These are phyloP conservation scores for Astropecten irregularis DNA, from an alignment of 53 echinoderm and acorn worm species.

Conservation along the genomic window DNA sequence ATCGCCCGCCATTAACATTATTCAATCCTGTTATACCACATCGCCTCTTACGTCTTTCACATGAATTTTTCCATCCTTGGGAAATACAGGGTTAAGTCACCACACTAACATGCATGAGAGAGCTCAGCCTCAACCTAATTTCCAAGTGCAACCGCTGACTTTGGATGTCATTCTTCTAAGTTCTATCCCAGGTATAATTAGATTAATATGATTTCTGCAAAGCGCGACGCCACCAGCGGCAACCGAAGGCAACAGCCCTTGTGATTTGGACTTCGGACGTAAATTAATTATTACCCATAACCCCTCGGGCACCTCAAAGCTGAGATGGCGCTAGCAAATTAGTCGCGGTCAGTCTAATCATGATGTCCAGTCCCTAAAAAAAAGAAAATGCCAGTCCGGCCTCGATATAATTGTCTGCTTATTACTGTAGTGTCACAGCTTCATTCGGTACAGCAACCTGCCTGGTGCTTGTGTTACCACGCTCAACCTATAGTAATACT, in stretches of 20 bases:
- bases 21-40: not conserved
- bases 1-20: slow-evolving; percentile 11
- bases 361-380: not conserved
- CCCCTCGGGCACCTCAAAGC: not conserved
- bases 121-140: slow-evolving; percentile 6
- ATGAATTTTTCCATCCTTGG: too few species aligned
- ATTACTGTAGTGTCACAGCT: too few species aligned
- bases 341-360: not conserved
- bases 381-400: too few species aligned
- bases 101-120: not conserved
- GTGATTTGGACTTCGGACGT: not conserved
- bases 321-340: too few species aligned
- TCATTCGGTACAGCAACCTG: too few species aligned
- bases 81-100: too few species aligned
- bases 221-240: not conserved
- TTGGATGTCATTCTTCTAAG: not conserved
- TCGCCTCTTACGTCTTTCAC: not conserved
- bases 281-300: slow-evolving; percentile 13
- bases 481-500: too few species aligned
- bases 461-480: too few species aligned
- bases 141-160: not conserved
- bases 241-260: too few species aligned
- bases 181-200: not conserved
- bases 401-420: too few species aligned
- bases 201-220: slow-evolving; percentile 1